Conservation (phyloP, 1,140 invertebrate species). For the Steinernema feltiae region DNA sequence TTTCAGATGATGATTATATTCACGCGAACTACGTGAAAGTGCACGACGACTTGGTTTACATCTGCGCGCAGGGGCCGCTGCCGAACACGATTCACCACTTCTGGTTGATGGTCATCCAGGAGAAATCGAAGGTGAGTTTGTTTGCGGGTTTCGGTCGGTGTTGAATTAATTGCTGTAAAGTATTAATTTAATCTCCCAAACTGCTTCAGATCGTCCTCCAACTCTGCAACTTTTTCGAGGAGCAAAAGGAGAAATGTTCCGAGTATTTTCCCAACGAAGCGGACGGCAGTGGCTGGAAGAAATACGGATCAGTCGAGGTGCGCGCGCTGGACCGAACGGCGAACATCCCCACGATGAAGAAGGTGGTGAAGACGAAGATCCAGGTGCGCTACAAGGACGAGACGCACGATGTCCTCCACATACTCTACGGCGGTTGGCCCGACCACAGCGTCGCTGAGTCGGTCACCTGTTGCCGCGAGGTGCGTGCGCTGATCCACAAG, state of each 20-base stretch:
- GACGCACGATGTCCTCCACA: constrained; percentile 8
- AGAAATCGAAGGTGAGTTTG: constrained; percentile 21
- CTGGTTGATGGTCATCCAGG: constrained; percentile 43
- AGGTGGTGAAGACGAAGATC: constrained; percentile 18
- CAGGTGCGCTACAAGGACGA: constrained; percentile 16
- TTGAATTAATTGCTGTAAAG: too few species aligned
- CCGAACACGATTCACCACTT: constrained; percentile 35
- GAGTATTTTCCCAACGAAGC: constrained; percentile 42
- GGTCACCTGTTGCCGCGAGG: constrained; percentile 34
- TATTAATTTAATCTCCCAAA: too few species aligned
- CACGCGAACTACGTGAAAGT: constrained; percentile 39
- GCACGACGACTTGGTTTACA: constrained; percentile 38
- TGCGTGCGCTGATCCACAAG: constrained; percentile 34
- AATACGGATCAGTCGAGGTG: neutral
- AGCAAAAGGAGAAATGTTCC: constrained; percentile 39
- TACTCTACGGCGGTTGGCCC: constrained; percentile 37
- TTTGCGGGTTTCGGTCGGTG: too few species aligned
- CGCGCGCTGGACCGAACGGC: neutral
- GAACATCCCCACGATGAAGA: constrained; percentile 10
- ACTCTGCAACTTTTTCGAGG: constrained; percentile 45
- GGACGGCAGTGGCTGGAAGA: constrained; percentile 25
- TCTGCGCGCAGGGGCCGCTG: constrained; percentile 45
- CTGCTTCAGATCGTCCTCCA: constrained; percentile 32
- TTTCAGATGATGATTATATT: constrained; percentile 8
- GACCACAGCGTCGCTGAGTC: constrained; percentile 38